Evolutionary conservation across 2,888 invertebrate species (phyloP).

Genomic region (Anorthoa munda): DNA sequence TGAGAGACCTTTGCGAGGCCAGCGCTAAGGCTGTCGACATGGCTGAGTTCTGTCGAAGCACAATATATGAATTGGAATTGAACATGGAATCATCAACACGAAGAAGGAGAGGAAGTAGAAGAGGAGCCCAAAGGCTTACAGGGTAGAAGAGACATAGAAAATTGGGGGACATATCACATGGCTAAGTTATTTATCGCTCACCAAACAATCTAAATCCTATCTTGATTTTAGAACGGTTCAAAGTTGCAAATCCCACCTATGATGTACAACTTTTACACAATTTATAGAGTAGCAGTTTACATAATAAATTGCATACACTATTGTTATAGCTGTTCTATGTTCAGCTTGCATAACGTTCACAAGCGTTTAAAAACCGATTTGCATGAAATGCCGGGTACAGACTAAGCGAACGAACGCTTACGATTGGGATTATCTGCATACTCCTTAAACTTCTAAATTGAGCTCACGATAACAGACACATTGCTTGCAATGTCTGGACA

Average conservation of each 20-base stretch:
- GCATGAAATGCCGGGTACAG: constrained; percentile 15
- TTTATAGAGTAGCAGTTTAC: constrained; percentile 38
- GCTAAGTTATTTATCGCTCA: no score
- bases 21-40: no score
- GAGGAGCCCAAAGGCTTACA: no score
- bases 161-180: no score
- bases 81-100: no score
- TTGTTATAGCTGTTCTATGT: constrained; percentile 49
- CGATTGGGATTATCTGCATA: neutral
- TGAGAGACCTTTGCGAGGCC: no score
- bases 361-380: constrained; percentile 62
- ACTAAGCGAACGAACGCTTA: neutral
- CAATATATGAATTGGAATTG: no score
- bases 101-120: no score
- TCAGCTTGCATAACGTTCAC: constrained; percentile 52
- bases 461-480: no score
- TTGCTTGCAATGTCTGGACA: no score
- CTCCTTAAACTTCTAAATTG: neutral
- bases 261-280: constrained; percentile 27
- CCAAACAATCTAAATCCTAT: neutral
- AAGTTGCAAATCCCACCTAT: neutral
- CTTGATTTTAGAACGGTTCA: neutral
- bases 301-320: constrained; percentile 57
- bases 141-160: no score
- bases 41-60: no score